These are phyloP conservation scores for Manacus vitellinus DNA, from an alignment of 2,113 vertebrate genomes.

Conservation along the genomic window DNA sequence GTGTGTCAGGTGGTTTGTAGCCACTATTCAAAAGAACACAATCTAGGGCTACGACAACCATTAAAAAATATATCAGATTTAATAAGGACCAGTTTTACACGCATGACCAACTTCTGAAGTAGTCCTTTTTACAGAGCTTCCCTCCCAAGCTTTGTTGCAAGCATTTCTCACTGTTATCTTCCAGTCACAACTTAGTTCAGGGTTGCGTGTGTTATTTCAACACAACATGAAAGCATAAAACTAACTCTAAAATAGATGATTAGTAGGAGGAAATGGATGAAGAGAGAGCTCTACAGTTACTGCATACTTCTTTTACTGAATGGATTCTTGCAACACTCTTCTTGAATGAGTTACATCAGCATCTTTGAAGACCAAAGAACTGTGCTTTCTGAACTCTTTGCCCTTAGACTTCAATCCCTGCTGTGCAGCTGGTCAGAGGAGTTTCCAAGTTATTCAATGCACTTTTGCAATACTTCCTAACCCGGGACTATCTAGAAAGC, in stretches of 20 bases:
- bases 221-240: background rate
- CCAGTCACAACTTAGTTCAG: background rate
- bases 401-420: background rate
- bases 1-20: background rate
- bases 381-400: background rate
- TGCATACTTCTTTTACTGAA: background rate
- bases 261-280: background rate
- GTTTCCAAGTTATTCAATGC: background rate
- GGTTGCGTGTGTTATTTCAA: background rate
- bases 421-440: background rate
- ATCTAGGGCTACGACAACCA: background rate
- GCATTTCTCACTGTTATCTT: background rate
- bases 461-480: background rate
- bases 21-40: background rate
- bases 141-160: background rate
- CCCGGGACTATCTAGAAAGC: background rate
- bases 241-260: background rate
- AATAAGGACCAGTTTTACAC: background rate
- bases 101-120: background rate
- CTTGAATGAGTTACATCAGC: background rate
- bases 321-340: background rate
- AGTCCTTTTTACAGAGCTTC: background rate
- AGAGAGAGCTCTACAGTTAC: accelerated
- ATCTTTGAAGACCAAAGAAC: background rate
- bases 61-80: background rate